Conservation (phyloP, 2,888 invertebrate genomes). For the Lasioglossum pauxillum region DNA sequence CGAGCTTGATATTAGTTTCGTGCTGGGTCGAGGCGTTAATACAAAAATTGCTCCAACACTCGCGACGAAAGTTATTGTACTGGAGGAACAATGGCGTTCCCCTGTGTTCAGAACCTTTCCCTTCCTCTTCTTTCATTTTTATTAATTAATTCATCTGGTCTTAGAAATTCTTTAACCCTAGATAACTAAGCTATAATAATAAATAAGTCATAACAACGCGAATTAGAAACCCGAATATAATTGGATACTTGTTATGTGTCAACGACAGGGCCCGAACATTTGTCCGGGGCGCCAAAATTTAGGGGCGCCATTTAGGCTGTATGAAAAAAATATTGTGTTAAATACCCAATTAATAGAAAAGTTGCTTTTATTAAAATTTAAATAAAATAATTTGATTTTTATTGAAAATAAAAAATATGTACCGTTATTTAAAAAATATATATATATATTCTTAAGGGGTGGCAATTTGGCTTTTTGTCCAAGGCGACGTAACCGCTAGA, state of each 20-base stretch:
- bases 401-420: too few relatives aligned
- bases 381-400: too few relatives aligned
- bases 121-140: background rate
- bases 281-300: too few relatives aligned
- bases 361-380: too few relatives aligned
- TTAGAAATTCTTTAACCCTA: background rate
- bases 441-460: too few relatives aligned
- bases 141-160: background rate
- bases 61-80: background rate
- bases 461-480: too few relatives aligned
- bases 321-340: too few relatives aligned
- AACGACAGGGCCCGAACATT: background rate
- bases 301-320: too few relatives aligned
- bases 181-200: background rate
- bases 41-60: background rate
- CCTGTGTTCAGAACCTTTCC: background rate
- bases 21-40: slow-evolving; percentile 10
- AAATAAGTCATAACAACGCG: background rate
- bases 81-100: background rate
- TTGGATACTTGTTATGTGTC: background rate
- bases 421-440: too few relatives aligned
- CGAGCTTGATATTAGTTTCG: slow-evolving; percentile 23
- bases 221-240: background rate
- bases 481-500: too few relatives aligned
- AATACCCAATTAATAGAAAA: too few relatives aligned